A percentile compares a stretch with the other conserved stretches of the same genome.
These are phyloP conservation scores for Marasmarcha lunaedactyla DNA, from an alignment of 2,888 invertebrate genomes.

Conservation along the genomic window DNA sequence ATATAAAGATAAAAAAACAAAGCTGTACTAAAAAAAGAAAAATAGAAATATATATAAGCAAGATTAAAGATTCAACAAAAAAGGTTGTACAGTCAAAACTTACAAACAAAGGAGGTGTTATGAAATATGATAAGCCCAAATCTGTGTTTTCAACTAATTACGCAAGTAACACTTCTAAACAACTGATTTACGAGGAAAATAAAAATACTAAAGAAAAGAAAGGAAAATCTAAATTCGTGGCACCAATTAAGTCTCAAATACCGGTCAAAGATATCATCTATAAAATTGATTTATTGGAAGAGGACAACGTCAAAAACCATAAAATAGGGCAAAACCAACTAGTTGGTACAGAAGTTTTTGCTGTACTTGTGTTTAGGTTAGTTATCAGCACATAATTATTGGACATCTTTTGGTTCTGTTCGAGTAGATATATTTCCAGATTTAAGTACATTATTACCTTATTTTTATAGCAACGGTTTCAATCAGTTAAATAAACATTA, in stretches of 20 bases:
- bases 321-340: constrained; percentile 6
- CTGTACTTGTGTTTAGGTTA: constrained; percentile 32
- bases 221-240: constrained; percentile 33
- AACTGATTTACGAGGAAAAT: neutral
- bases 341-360: constrained; percentile 17
- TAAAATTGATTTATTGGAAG: constrained; percentile 22
- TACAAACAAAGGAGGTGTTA: constrained; percentile 43
- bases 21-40: constrained; percentile 3
- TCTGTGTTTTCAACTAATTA: constrained; percentile 4
- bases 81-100: constrained; percentile 42
- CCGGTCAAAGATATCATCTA: constrained; percentile 33
- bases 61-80: constrained; percentile 17
- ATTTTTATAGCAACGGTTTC: constrained; percentile 41
- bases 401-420: no score
- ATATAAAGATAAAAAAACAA: no score
- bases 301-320: constrained; percentile 14
- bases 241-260: constrained; percentile 40
- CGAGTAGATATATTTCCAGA: no score
- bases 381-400: neutral
- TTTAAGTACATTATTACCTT: neutral
- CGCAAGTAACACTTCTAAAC: constrained; percentile 8
- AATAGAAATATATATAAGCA: constrained; percentile 10
- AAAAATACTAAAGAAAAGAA: constrained; percentile 23
- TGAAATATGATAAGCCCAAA: constrained; percentile 45
- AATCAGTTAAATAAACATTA: constrained; percentile 41